These are phyloP conservation scores for Helogale parvula DNA, from an alignment of 2,113 vertebrate genomes.

Conservation along the genomic window DNA sequence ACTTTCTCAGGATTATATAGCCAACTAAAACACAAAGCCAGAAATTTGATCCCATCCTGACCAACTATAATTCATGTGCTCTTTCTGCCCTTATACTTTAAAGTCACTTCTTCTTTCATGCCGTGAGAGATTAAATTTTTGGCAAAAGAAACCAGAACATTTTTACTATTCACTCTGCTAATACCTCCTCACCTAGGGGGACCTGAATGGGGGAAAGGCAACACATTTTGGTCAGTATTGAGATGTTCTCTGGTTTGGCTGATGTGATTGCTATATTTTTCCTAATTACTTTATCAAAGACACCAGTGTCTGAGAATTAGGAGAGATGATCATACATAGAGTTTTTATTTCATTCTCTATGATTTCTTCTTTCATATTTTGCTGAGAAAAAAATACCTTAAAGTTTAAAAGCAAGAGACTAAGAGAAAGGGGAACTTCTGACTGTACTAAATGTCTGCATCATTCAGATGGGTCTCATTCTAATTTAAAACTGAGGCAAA, in stretches of 20 bases:
- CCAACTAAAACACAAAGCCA: background rate
- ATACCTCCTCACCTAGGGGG: background rate
- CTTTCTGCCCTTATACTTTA: background rate
- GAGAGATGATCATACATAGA: background rate
- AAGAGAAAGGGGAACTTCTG: background rate
- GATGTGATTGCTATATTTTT: background rate
- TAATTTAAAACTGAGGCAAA: background rate
- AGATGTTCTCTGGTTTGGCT: background rate
- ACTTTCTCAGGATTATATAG: background rate
- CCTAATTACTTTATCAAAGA: background rate
- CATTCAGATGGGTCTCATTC: background rate
- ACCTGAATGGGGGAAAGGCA: background rate
- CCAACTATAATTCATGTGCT: background rate
- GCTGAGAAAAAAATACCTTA: background rate
- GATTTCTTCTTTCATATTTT: background rate
- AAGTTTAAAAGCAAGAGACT: background rate
- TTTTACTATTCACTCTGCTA: background rate
- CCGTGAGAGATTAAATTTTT: background rate
- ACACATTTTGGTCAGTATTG: background rate
- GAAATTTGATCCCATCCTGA: background rate
- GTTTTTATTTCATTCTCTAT: background rate
- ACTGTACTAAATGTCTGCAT: background rate
- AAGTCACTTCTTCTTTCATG: background rate
- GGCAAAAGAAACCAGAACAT: background rate
- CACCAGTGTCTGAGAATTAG: conserved; percentile 5